These are phyloP conservation scores for Scarus forsteni DNA, from an alignment of 2,797 vertebrate species.

Conservation along the genomic window DNA sequence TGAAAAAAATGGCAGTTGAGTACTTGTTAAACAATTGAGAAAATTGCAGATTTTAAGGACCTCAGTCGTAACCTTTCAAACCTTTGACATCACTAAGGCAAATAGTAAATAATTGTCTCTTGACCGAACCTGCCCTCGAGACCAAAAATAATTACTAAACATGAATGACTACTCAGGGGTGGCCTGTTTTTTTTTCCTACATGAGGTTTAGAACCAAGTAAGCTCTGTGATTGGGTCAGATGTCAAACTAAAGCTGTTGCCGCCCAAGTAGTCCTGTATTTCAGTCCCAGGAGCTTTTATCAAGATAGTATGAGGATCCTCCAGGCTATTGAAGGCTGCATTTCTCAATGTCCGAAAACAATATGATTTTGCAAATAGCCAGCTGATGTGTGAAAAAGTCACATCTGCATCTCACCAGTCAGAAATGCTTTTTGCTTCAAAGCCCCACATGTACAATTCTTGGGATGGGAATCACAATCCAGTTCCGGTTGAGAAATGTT, in stretches of 20 bases:
- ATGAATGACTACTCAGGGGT: neutral
- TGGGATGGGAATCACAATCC: too few species aligned
- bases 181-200: too few species aligned
- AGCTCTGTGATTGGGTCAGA: too few species aligned
- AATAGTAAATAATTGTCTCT: neutral
- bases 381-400: neutral
- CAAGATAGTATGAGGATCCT: too few species aligned
- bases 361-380: neutral
- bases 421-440: neutral
- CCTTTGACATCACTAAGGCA: neutral
- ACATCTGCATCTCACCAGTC: neutral
- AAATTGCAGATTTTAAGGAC: neutral
- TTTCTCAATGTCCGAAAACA: too few species aligned
- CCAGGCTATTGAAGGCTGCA: too few species aligned
- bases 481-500: too few species aligned
- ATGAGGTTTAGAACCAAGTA: too few species aligned
- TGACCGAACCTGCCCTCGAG: neutral
- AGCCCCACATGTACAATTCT: too few species aligned
- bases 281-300: too few species aligned
- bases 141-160: neutral
- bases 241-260: too few species aligned
- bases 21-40: neutral
- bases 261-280: too few species aligned
- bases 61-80: neutral
- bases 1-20: slow-evolving; percentile 60